phyloP scores from a whole-genome alignment of 2,888 invertebrate species.

The Catocala sponsa region DNA sequence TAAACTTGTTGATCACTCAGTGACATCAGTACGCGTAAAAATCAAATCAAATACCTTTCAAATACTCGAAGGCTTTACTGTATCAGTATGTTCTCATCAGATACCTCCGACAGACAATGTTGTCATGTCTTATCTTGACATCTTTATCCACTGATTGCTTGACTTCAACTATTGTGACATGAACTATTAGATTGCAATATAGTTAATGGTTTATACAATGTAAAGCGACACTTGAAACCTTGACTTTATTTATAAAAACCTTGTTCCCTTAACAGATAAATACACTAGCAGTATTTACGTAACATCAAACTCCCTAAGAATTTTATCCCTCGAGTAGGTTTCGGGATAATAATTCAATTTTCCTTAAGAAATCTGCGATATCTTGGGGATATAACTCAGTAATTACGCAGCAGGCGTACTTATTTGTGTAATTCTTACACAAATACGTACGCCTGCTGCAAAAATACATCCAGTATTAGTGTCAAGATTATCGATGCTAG shows the following conservation, averaged over 20 bases:
- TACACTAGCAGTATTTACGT: constrained; percentile 17
- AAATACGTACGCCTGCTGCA: no score
- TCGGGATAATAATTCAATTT: constrained; percentile 33
- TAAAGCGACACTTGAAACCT: constrained; percentile 62
- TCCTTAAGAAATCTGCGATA: constrained; percentile 31
- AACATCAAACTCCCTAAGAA: constrained; percentile 18
- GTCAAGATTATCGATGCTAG: constrained; percentile 71
- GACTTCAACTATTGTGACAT: constrained; percentile 56
- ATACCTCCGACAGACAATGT: constrained; percentile 45
- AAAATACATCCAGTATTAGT: no score
- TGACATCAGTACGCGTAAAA: constrained; percentile 12
- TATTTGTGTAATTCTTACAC: constrained; percentile 46
- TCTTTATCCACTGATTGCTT: constrained; percentile 62
- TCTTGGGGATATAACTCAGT: constrained; percentile 34
- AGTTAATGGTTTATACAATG: constrained; percentile 68
- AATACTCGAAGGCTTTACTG: constrained; percentile 27
- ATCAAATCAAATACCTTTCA: constrained; percentile 20
- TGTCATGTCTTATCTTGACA: constrained; percentile 63
- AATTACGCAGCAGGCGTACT: constrained; percentile 50
- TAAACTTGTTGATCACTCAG: background rate
- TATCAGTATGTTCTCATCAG: constrained; percentile 38
- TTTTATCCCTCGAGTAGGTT: constrained; percentile 25
- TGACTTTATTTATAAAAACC: constrained; percentile 47
- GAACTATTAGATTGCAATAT: constrained; percentile 63
- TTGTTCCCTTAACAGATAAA: constrained; percentile 46